phyloP scores from a whole-genome alignment of 2,113 vertebrate species.

The Mesoclemmys tuberculata region DNA sequence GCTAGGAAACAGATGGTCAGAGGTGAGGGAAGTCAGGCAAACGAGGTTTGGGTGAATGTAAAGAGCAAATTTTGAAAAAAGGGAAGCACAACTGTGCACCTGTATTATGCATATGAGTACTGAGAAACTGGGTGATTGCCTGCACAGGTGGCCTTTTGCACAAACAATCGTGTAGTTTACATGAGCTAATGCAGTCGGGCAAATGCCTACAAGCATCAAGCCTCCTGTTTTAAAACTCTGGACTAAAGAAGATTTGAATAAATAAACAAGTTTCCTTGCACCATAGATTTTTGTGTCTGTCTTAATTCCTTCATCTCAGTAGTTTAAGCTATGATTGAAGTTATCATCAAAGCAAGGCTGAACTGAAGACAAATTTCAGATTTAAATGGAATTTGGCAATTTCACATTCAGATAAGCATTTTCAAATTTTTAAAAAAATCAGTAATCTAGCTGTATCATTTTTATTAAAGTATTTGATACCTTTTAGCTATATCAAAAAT shows the following conservation, averaged over 20 bases:
- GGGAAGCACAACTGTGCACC: not conserved
- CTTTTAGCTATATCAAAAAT: no score
- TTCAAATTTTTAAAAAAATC: not conserved
- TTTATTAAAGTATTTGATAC: not conserved
- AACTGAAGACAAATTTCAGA: not conserved
- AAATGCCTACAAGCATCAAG: not conserved
- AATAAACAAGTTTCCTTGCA: not conserved
- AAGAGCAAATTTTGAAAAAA: not conserved
- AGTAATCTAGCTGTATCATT: not conserved
- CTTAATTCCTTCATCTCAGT: not conserved
- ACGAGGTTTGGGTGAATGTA: fast-evolving
- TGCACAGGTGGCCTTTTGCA: not conserved
- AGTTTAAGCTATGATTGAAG: not conserved
- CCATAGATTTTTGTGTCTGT: not conserved
- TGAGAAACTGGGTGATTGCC: not conserved
- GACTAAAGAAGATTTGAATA: not conserved
- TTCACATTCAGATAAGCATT: not conserved
- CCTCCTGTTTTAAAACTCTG: not conserved
- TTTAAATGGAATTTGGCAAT: not conserved
- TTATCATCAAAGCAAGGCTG: not conserved
- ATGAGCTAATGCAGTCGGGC: not conserved
- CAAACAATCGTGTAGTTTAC: not conserved
- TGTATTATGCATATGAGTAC: not conserved
- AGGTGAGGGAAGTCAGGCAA: fast-evolving
- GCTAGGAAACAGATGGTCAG: fast-evolving